Percentiles rank a stretch among this genome's conserved stretches.
Conservation (phyloP, 2,797 vertebrate species). For the Nannoperca obscura region DNA sequence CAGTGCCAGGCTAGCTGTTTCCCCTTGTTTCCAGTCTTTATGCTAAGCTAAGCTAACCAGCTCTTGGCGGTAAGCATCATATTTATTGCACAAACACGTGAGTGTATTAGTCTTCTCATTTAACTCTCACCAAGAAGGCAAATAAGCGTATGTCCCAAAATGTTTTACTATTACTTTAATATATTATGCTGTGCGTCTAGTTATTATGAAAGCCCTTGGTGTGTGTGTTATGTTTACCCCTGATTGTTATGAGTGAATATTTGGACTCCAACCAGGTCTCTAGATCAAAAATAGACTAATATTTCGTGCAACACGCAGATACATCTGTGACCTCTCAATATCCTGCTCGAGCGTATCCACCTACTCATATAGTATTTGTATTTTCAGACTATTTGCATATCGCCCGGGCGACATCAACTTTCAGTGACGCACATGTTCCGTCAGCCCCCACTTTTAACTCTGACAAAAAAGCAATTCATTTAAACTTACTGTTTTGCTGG, state of each 20-base stretch:
- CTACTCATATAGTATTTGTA: conserved; percentile 48
- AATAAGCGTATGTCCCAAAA: background rate
- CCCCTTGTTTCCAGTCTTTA: background rate
- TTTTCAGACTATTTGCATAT: conserved; percentile 76
- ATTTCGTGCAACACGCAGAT: background rate
- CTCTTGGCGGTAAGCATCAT: background rate
- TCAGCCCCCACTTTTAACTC: conserved; percentile 37
- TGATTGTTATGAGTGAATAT: conserved; percentile 12
- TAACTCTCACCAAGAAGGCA: background rate
- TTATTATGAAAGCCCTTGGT: background rate
- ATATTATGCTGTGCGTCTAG: background rate
- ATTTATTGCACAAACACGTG: background rate
- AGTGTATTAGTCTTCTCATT: background rate
- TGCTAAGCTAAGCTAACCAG: background rate
- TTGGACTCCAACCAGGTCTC: background rate
- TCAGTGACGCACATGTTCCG: conserved; percentile 55
- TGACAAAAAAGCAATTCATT: conserved; percentile 27
- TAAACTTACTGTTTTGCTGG: conserved; percentile 27
- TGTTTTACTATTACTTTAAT: background rate
- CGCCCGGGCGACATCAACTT: conserved; percentile 36
- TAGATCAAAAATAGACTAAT: conserved; percentile 23
- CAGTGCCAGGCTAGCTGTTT: background rate
- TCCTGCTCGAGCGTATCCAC: conserved; percentile 12
- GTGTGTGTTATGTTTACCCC: background rate
- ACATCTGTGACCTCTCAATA: background rate